Conservation (phyloP, 2,888 invertebrate genomes). For the Orchesella flavescens region DNA sequence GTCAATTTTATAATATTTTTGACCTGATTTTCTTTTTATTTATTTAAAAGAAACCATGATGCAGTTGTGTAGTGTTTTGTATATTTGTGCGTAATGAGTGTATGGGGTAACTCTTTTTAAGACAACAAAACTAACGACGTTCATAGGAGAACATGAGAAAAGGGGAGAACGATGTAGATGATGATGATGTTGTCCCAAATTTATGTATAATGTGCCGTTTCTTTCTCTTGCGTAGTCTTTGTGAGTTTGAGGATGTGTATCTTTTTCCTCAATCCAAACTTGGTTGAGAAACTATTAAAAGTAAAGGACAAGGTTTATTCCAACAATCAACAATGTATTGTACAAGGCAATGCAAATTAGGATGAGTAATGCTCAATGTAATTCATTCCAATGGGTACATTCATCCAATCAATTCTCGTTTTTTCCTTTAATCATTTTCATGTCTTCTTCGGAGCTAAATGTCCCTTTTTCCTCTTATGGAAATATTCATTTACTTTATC, state of each 20-base stretch:
- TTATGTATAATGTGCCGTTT: conserved; percentile 35
- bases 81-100: no score
- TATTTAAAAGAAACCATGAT: no score
- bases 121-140: no score
- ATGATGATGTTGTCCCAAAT: conserved; percentile 13
- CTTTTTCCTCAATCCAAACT: background rate
- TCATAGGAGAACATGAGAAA: background rate
- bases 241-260: background rate
- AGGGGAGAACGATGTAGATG: no score
- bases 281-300: no score
- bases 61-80: no score
- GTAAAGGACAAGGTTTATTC: no score
- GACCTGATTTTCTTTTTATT: no score
- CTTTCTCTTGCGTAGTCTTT: background rate
- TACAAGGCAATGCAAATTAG: conserved; percentile 1
- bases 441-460: conserved; percentile 33
- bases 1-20: no score
- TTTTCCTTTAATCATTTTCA: conserved; percentile 44
- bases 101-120: no score
- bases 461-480: conserved; percentile 48
- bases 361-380: background rate
- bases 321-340: no score
- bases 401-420: conserved; percentile 23
- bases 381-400: background rate
- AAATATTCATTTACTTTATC: conserved; percentile 43